Base-by-base conservation (phyloP, 2,113 vertebrate species). In the Brachyhypopomus gauderio region DNA sequence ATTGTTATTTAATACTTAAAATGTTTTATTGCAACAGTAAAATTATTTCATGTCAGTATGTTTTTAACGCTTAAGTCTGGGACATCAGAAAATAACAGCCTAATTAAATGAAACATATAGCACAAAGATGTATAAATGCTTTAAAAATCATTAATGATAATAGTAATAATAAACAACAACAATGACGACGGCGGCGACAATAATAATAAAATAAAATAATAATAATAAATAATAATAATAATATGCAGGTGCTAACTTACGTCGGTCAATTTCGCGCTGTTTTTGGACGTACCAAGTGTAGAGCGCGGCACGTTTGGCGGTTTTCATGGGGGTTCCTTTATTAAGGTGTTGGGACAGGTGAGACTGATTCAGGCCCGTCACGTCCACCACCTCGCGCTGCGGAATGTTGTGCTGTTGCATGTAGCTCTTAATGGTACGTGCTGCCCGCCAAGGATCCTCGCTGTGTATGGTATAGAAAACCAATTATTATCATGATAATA, bases 371-470 rank as follows among this genome's bases (percentile, higher is more conserved):
- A 99, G 94, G 45, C 98, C 97, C 0, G 98, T 99, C 90, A 98
- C 93, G 3, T 99, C 98, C 81, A 99, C 98, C 87, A 99, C 98
- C 89, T 99, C 98, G 63, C 98, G 86, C 90, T 99, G 98, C 0
- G 98, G 98, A 89, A 99, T 99, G 90, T 99, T 99, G 93, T 99
- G 97, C 79, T 99, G 98, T 87, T 99, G 97, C 97, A 99, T 99
- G 94, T 99, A 98, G 22, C 96, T 95, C 92, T 98, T 99, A 92
- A 99, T 97, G 93, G 98, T 99, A 89, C 98, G 98, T 22, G 97
- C 97, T 19, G 96, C 96, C 69, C 98, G 96, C 98, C 98, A 99
- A 0, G 98, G 98, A 87, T 99, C 98, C 92, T 97, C 97, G 0
- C 98, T 99, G 83, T 0, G 56, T 77, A 8, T 2, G 71, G 20